Conservation (phyloP, 1,140 invertebrate genomes). For the Oedothorax gibbosus region DNA sequence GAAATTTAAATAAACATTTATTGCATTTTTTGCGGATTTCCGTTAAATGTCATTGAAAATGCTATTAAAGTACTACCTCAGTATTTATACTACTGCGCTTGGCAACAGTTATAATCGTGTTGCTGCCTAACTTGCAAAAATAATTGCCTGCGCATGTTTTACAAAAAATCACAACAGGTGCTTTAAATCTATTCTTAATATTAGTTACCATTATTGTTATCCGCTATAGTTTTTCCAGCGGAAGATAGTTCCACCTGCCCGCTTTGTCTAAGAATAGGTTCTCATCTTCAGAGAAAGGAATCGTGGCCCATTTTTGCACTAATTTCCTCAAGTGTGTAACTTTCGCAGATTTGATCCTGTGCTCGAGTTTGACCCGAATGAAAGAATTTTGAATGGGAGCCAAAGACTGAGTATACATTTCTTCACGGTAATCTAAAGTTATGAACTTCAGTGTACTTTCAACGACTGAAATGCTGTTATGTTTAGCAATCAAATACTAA, state of each 20-base stretch:
- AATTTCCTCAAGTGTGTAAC: background rate
- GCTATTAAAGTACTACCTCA: background rate
- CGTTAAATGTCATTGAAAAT: background rate
- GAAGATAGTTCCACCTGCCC: slow-evolving; percentile 22
- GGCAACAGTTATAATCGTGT: background rate
- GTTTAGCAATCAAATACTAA: background rate
- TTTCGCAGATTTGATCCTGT: background rate
- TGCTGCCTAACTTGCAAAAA: background rate
- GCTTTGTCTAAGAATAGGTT: slow-evolving; percentile 26
- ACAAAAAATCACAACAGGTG: slow-evolving; percentile 1
- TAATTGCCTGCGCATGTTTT: background rate
- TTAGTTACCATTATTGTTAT: background rate
- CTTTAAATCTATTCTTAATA: background rate
- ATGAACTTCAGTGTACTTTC: background rate
- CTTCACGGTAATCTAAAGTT: background rate
- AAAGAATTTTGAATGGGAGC: slow-evolving; percentile 9
- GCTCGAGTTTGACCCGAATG: background rate
- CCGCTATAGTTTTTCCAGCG: background rate
- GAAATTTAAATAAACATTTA: background rate
- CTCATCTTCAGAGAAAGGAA: background rate
- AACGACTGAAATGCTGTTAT: background rate
- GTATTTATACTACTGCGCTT: no score
- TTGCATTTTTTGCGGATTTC: background rate
- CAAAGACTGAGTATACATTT: slow-evolving; percentile 4
- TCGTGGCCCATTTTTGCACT: slow-evolving; percentile 14